Conservation (phyloP, 2,113 vertebrate species). For the Melanotaenia duboulayi region DNA sequence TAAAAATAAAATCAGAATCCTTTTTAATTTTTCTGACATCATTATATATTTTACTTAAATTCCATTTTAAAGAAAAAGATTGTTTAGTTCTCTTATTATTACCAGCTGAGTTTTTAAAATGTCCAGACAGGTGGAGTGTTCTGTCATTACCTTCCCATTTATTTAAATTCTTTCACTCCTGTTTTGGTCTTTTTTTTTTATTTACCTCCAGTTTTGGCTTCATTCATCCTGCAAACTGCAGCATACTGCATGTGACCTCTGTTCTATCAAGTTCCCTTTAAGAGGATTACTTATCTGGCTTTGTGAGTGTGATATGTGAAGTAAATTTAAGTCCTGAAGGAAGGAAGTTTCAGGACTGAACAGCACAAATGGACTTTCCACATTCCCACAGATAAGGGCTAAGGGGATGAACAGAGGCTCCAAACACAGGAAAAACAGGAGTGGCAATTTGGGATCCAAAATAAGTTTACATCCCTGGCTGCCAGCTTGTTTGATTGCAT, state of each 20-base stretch:
- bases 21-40: not conserved
- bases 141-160: too few species aligned
- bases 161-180: not conserved
- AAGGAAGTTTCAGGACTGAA: conserved; percentile 2
- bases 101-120: not conserved
- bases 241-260: conserved; percentile 17
- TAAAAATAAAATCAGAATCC: not conserved
- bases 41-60: too few species aligned
- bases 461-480: conserved; percentile 8
- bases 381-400: conserved; percentile 34
- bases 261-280: conserved; percentile 37
- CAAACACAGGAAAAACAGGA: conserved; percentile 17
- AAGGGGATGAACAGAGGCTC: conserved; percentile 2
- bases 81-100: too few species aligned
- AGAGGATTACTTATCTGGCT: conserved; percentile 50
- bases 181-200: conserved; percentile 7
- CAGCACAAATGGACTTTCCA: conserved; percentile 14
- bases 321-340: conserved; percentile 3
- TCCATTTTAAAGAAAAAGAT: too few species aligned
- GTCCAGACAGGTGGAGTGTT: too few species aligned
- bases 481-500: conserved; percentile 12
- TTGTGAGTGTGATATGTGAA: conserved; percentile 18
- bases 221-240: conserved; percentile 2
- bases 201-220: not conserved
- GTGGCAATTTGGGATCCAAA: not conserved